A percentile compares a stretch with the other conserved stretches of the same genome.
phyloP scores from a whole-genome alignment of 2,797 vertebrate species.

The Fistularia tabacaria region DNA sequence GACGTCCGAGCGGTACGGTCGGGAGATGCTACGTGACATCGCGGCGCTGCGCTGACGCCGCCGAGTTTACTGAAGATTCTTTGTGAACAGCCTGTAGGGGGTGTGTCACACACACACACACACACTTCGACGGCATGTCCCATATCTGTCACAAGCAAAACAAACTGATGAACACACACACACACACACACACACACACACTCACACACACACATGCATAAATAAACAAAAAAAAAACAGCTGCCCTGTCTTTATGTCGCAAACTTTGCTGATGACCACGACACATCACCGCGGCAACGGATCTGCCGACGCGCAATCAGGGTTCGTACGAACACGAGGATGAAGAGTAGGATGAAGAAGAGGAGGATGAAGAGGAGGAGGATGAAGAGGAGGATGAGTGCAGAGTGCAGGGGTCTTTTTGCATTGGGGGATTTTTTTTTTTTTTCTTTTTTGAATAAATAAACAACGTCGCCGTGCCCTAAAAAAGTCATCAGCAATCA shows the following conservation, averaged over 20 bases:
- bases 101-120: slow-evolving; percentile 62
- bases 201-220: slow-evolving; percentile 16
- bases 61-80: slow-evolving; percentile 61
- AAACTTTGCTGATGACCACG: slow-evolving; percentile 59
- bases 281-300: slow-evolving; percentile 40
- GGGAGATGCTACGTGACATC: slow-evolving; percentile 51
- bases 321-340: not conserved
- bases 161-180: slow-evolving; percentile 34
- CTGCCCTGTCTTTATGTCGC: slow-evolving; percentile 39
- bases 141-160: slow-evolving; percentile 73
- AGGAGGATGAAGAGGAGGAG: not conserved
- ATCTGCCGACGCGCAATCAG: slow-evolving; percentile 25
- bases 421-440: slow-evolving; percentile 38
- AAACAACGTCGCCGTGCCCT: slow-evolving; percentile 83
- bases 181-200: slow-evolving; percentile 16
- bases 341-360: not conserved
- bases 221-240: slow-evolving; percentile 41
- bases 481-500: slow-evolving; percentile 95
- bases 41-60: slow-evolving; percentile 39
- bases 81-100: slow-evolving; percentile 64
- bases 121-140: slow-evolving; percentile 59
- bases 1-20: slow-evolving; percentile 4
- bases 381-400: slow-evolving; percentile 19
- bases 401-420: slow-evolving; percentile 41
- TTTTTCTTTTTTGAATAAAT: slow-evolving; percentile 64